Base-by-base conservation (phyloP, 2,797 vertebrate genomes). In the Peromyscus eremicus region DNA sequence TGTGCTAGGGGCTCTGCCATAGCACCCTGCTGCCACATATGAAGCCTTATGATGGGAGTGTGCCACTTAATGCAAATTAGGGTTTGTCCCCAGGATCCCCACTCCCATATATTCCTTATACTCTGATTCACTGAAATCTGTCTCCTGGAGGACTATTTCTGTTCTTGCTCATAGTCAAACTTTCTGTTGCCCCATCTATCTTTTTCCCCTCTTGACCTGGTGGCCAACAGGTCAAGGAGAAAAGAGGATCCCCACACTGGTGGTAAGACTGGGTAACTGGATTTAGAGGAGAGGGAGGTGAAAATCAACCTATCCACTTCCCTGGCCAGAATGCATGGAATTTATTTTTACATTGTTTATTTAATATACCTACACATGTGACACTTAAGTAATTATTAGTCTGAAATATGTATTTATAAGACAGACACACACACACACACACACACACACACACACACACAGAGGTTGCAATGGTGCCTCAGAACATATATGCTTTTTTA, bases 321-420 rank as follows among this genome's bases (percentile, higher is more conserved):
- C 7, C 46, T 85, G 32, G 4, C 64, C 43, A 70, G 64, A 68
- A 6, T 70, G 32, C 83, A 77, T 60, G 17, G 93, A 84, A 91
- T 82, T 64, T 82, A 34, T 73, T 91, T 25, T 55, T 89, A 85
- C 66, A 75, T 49, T 71, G 1, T 94, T 86, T 49, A 0, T 76
- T 83, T 79, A 27, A 9, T 87, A 75, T 17, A 71, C 32, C 40
- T 76, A 5, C 52, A 89, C 27, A 34, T 46, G 37, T 87, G 46
- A 52, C 23, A 79, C 19, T 70, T 40, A 62, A 27, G 29, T 71
- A 71, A 79, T 6, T 37, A 13, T 60, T 6, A 16, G 77, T 70
- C 34, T 93, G 21, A 83, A 66, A 81, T 93, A 37, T 89, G 62
- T 82, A 57, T 89, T 94, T 40, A 68, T 86, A 71, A 70, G 2